Evolutionary conservation across 2,113 vertebrate genomes (phyloP), one percentile per base, ranked within the genome.

Genomic region (Uropsilus gracilis): DNA sequence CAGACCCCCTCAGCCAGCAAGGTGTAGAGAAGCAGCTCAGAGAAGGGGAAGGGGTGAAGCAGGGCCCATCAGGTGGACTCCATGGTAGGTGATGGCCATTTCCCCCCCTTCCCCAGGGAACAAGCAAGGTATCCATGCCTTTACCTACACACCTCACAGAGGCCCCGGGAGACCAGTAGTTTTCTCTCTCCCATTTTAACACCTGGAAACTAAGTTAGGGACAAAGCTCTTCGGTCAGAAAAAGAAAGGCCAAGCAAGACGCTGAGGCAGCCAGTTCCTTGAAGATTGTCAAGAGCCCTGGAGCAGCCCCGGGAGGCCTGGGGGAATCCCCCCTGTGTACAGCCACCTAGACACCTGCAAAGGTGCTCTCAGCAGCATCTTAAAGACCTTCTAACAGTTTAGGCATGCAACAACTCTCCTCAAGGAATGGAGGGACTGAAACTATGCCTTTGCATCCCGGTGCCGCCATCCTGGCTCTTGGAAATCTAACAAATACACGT

Each of bases 81-180:
- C 6, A 24, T 2, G 0, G 42, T 46, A 22, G 64, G 2, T 26
- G 42, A 17, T 0, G 1, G 18, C 34, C 11, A 13, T 24, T n/a
- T n/a, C n/a, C 8, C 5, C n/a, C 24, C n/a, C 0, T n/a, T n/a
- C n/a, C n/a, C n/a, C n/a, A n/a, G 0, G 44, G 6, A 32, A 14
- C 5, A 5, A n/a, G 48, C 12, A 32, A 32, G 37, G 26, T 2
- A 0, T 42, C 11, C 16, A 4, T 22, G 3, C 7, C 26, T 32
- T 76, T 26, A 17, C 42, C 28, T 18, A 18, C 6, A 44, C 28
- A n/a, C 28, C 55, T 64, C 14, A 1, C 37, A 13, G 77, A 14
- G 50, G 37, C n/a, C 48, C 44, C 9, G 20, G 37, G 44, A 46
- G 18, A 18, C 6, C 3, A 39, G 24, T 3, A 30, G 44, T 30